phyloP scores from a whole-genome alignment of 2,797 vertebrate genomes.

The Melanotaenia maccullochi region DNA sequence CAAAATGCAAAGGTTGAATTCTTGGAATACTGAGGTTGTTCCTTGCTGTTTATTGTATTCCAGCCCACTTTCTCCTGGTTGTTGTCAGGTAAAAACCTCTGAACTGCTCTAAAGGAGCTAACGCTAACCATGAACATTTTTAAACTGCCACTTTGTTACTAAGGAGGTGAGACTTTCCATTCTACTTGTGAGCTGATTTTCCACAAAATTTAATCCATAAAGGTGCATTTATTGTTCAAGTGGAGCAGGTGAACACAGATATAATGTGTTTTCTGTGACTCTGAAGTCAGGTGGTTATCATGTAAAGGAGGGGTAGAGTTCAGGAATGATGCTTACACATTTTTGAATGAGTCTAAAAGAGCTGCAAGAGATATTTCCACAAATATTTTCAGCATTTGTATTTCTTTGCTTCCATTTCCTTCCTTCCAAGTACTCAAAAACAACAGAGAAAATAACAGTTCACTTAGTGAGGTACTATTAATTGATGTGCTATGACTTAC shows the following conservation, averaged over 20 bases:
- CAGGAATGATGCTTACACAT: not conserved
- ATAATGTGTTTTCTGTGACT: not conserved
- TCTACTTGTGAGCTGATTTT: not conserved
- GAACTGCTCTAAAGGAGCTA: not conserved
- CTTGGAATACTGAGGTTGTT: constrained; percentile 1
- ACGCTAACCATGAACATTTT: not conserved
- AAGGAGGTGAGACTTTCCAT: not conserved
- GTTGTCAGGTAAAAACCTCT: not conserved
- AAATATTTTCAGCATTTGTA: too few species aligned
- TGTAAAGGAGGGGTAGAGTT: too few species aligned
- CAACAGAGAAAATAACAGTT: not conserved
- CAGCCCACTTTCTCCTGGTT: not conserved
- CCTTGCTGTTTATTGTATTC: constrained; percentile 8
- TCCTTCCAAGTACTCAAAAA: too few species aligned
- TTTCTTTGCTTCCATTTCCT: too few species aligned
- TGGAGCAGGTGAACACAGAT: not conserved
- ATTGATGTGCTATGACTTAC: not conserved
- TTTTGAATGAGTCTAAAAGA: not conserved
- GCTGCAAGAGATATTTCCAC: too few species aligned
- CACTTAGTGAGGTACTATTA: not conserved
- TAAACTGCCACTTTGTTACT: not conserved
- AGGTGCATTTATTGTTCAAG: not conserved
- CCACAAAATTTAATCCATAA: too few species aligned
- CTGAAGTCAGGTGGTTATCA: not conserved
- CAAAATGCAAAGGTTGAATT: constrained; percentile 7